A percentile compares a stretch with the other conserved stretches of the same genome.
phyloP scores from a whole-genome alignment of 1,140 invertebrate species.

The Stratiolaelaps scimitus region DNA sequence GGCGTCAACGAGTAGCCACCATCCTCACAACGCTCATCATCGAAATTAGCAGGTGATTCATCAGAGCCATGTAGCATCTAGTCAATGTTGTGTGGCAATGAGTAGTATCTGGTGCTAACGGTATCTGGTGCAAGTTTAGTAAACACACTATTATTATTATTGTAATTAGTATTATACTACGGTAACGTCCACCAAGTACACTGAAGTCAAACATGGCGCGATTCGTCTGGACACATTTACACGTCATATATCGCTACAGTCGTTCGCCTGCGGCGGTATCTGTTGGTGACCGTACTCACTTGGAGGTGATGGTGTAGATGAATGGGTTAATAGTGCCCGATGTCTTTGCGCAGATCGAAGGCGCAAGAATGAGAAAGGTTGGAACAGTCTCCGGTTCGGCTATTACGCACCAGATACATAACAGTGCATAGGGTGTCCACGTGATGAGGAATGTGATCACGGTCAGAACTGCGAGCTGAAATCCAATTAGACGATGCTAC shows the following conservation, averaged over 20 bases:
- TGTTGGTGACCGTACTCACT: slow-evolving; percentile 1
- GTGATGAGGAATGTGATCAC: slow-evolving; percentile 56
- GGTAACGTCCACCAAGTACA: neutral
- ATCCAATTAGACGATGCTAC: neutral
- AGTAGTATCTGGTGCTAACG: too few relatives aligned
- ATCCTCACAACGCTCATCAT: too few relatives aligned
- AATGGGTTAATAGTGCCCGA: slow-evolving; percentile 68
- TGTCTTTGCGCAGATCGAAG: slow-evolving; percentile 61
- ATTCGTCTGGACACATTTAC: neutral
- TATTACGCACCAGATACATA: slow-evolving; percentile 51
- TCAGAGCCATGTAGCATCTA: too few relatives aligned
- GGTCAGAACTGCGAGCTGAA: slow-evolving; percentile 45
- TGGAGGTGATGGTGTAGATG: slow-evolving; percentile 48
- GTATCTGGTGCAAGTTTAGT: neutral
- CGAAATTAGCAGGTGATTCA: too few relatives aligned
- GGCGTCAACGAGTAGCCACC: too few relatives aligned
- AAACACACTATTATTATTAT: neutral
- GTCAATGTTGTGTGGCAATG: too few relatives aligned
- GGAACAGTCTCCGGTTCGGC: slow-evolving; percentile 39
- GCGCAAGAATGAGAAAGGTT: slow-evolving; percentile 52
- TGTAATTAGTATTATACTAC: neutral
- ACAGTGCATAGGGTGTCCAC: slow-evolving; percentile 60
- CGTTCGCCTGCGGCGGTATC: neutral
- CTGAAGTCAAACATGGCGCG: neutral
- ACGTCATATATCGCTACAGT: neutral